Conservation (phyloP, 2,888 invertebrate species). For the Netelia virgata region DNA sequence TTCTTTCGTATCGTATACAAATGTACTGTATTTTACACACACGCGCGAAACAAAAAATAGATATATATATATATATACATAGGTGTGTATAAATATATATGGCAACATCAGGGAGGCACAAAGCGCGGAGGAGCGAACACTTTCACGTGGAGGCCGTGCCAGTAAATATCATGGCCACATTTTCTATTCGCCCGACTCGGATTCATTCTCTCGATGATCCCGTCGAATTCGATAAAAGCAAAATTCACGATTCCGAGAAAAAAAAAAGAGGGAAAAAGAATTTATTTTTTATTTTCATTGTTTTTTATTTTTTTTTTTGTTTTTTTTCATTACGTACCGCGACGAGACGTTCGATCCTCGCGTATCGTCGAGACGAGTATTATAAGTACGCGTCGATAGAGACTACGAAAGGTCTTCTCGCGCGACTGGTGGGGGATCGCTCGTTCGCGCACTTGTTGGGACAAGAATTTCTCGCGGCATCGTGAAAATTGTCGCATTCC, state of each 20-base stretch:
- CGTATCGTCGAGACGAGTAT: no score
- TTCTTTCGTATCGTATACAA: conserved; percentile 30
- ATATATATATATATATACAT: no score
- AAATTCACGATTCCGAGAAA: neutral
- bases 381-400: no score
- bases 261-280: neutral
- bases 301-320: no score
- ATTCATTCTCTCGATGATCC: conserved; percentile 40
- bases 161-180: conserved; percentile 83
- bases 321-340: no score
- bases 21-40: neutral
- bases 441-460: conserved; percentile 33
- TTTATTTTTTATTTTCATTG: no score
- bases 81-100: conserved; percentile 2
- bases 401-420: neutral
- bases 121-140: conserved; percentile 73
- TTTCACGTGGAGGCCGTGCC: conserved; percentile 82
- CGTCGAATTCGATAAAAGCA: neutral
- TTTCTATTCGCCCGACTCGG: conserved; percentile 68
- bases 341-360: no score
- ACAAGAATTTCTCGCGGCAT: conserved; percentile 45
- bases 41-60: no score
- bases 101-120: conserved; percentile 35
- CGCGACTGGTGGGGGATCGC: neutral
- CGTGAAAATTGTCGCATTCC: conserved; percentile 59